Evolutionary conservation across 2,888 invertebrate species (phyloP).

Genomic region (Calameuta idolon): DNA sequence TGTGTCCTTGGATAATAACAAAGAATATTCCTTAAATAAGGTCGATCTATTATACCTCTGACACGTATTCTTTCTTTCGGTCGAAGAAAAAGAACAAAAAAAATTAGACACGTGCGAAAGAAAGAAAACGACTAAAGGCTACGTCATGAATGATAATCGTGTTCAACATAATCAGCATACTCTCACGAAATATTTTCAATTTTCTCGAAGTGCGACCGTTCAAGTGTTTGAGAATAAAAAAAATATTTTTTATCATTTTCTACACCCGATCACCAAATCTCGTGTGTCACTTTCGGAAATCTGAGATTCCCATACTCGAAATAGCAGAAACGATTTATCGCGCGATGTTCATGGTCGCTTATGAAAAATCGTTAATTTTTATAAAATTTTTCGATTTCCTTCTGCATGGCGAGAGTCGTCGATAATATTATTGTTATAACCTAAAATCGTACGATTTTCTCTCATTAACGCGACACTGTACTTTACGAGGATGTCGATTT

Average conservation of each 20-base stretch:
- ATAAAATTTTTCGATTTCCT: not conserved
- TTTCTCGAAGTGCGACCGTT: not conserved
- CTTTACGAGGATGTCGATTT: not conserved
- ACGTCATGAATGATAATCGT: not conserved
- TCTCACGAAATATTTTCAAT: not conserved
- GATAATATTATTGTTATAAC: not conserved
- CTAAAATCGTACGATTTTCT: not conserved
- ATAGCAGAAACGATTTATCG: not conserved
- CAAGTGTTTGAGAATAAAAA: not conserved
- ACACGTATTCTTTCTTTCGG: constrained; percentile 23
- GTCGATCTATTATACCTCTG: constrained; percentile 17
- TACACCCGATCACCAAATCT: not conserved
- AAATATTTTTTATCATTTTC: not conserved
- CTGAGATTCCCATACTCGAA: not conserved
- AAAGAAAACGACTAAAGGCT: not conserved
- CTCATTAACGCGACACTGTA: not conserved
- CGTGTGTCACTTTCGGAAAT: not conserved
- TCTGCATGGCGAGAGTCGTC: not conserved
- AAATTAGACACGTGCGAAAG: not conserved
- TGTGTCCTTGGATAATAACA: constrained; percentile 41
- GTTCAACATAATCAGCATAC: not conserved
- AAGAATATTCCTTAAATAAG: constrained; percentile 22
- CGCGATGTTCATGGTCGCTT: not conserved
- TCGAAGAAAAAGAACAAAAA: not conserved
- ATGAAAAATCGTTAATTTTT: not conserved